phyloP scores from a whole-genome alignment of 2,113 vertebrate genomes.

The Halcyon malimbica region DNA sequence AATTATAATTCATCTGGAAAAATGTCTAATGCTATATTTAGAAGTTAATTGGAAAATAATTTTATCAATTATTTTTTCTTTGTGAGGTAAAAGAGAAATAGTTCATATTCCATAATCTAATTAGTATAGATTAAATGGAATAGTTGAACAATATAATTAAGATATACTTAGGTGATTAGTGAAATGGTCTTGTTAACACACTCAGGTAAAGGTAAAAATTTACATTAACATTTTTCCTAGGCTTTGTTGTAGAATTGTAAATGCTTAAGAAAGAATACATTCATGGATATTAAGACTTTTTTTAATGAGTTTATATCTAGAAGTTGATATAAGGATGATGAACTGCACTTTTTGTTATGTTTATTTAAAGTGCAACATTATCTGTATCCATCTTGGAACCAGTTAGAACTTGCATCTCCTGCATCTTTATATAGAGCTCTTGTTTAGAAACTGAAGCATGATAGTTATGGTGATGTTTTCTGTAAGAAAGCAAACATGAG shows the following conservation, averaged over 20 bases:
- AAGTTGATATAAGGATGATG: neutral
- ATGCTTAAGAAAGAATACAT: too few species aligned
- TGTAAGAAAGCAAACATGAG: neutral
- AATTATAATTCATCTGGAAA: conserved; percentile 31
- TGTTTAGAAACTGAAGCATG: neutral
- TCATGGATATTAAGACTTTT: too few species aligned
- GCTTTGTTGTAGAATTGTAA: too few species aligned
- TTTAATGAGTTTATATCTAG: neutral
- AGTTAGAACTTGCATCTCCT: neutral
- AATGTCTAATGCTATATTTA: too few species aligned
- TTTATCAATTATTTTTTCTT: neutral
- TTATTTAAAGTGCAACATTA: neutral
- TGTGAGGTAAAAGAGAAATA: conserved; percentile 28
- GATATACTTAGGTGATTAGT: conserved; percentile 35
- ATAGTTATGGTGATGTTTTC: neutral
- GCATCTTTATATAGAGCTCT: neutral
- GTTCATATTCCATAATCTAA: conserved; percentile 33
- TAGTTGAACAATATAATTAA: conserved; percentile 47
- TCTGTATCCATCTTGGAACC: neutral
- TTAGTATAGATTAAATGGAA: conserved; percentile 52
- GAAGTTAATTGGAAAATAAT: conserved; percentile 43
- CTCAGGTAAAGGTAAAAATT: neutral
- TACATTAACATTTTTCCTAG: too few species aligned
- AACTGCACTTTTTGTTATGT: neutral
- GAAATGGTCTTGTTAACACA: conserved; percentile 43